Evolutionary conservation across 2,888 invertebrate genomes (phyloP).

Genomic region (Eustalomyia histrio): DNA sequence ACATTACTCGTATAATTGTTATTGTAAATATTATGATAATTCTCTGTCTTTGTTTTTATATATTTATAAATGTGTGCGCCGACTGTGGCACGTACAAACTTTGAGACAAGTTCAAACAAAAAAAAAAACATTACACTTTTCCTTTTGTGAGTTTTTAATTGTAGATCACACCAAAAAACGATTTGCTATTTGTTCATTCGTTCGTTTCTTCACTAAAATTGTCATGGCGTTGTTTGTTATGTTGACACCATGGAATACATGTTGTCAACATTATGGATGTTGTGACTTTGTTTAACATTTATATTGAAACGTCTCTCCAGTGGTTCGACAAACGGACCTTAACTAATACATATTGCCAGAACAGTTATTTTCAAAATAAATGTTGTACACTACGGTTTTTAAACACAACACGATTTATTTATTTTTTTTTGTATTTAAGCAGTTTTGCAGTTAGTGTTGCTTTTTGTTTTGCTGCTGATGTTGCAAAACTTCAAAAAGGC

Average conservation of each 20-base stretch:
- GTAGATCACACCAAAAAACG: background rate
- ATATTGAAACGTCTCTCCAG: background rate
- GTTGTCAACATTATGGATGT: background rate
- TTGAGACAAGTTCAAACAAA: no score
- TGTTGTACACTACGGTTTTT: conserved; percentile 22
- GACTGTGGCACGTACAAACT: background rate
- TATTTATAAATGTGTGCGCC: background rate
- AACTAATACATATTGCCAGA: background rate
- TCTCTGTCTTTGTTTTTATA: background rate
- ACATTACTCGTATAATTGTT: no score
- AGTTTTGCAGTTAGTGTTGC: conserved; percentile 17
- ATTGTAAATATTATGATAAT: background rate
- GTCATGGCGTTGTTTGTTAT: background rate
- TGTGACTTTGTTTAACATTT: background rate
- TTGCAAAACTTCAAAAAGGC: conserved; percentile 48
- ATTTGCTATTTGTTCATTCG: background rate
- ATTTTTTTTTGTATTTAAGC: conserved; percentile 18
- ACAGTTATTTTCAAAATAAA: background rate
- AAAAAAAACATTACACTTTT: background rate
- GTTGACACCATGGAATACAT: background rate
- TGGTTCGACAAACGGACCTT: background rate
- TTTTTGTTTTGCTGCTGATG: conserved; percentile 36
- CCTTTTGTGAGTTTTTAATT: background rate
- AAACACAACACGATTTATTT: conserved; percentile 34
- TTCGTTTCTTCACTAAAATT: background rate